phyloP scores from a whole-genome alignment of 2,797 vertebrate species.

The Rachycentron canadum region DNA sequence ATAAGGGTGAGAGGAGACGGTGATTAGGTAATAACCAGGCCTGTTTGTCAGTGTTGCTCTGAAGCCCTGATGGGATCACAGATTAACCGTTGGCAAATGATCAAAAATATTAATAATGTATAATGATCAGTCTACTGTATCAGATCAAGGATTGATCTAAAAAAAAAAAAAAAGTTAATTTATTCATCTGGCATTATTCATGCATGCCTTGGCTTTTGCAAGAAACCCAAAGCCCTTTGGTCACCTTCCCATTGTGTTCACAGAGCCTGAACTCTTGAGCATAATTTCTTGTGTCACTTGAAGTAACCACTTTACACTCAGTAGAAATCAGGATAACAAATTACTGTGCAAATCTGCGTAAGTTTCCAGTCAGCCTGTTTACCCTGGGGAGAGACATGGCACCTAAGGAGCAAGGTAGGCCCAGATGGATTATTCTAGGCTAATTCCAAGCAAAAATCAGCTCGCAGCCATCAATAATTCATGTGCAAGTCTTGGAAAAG shows the following conservation, averaged over 20 bases:
- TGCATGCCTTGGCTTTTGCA: neutral
- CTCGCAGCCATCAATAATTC: constrained; percentile 82
- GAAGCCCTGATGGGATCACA: constrained; percentile 20
- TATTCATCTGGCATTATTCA: constrained; percentile 21
- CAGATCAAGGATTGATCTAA: constrained; percentile 26
- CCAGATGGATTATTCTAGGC: constrained; percentile 71
- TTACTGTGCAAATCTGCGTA: constrained; percentile 41
- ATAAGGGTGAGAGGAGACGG: neutral
- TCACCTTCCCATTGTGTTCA: constrained; percentile 21
- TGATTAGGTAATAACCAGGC: constrained; percentile 8
- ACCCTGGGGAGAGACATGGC: constrained; percentile 56
- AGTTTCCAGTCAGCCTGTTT: constrained; percentile 67
- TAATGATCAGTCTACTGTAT: constrained; percentile 14
- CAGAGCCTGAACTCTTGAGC: constrained; percentile 7
- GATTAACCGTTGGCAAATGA: constrained; percentile 1
- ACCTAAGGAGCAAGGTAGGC: constrained; percentile 55
- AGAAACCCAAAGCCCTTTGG: constrained; percentile 5
- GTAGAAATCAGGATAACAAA: constrained; percentile 65
- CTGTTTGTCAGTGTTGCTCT: constrained; percentile 12
- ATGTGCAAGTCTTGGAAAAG: constrained; percentile 79
- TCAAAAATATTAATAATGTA: neutral
- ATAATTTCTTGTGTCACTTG: constrained; percentile 33
- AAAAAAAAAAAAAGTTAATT: neutral
- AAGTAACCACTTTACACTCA: constrained; percentile 48
- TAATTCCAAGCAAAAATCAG: constrained; percentile 78